These are phyloP conservation scores for Pemphredon lugubris DNA, from an alignment of 2,888 invertebrate species.

Conservation along the genomic window DNA sequence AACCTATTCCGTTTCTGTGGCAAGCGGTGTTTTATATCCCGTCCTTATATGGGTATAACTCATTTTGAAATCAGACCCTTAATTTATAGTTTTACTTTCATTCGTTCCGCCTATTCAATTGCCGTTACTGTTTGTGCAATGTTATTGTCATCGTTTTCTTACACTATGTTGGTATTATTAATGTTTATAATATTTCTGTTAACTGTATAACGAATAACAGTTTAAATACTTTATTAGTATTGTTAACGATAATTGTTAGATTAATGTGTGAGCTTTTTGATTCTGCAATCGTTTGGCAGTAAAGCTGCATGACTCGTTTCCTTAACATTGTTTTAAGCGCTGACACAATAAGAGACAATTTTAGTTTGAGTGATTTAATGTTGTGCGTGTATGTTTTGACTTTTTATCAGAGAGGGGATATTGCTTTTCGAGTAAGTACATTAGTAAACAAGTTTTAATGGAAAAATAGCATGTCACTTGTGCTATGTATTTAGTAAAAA, in stretches of 20 bases:
- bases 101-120: not conserved
- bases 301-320: not conserved
- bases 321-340: not conserved
- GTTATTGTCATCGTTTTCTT: no score
- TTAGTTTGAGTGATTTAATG: not conserved
- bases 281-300: not conserved
- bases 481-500: not conserved
- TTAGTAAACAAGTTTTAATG: no score
- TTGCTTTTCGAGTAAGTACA: no score
- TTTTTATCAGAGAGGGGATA: not conserved
- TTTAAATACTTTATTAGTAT: not conserved
- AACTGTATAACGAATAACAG: no score
- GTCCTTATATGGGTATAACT: constrained; percentile 77
- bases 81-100: constrained; percentile 17
- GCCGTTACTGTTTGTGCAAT: no score
- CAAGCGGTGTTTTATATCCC: constrained; percentile 51
- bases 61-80: constrained; percentile 71
- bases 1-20: constrained; percentile 23
- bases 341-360: not conserved
- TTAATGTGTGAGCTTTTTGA: not conserved
- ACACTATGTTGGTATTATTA: no score
- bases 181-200: no score
- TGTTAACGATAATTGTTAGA: not conserved
- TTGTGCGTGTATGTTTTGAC: no score
- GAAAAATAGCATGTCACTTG: not conserved